phyloP scores from a whole-genome alignment of 64 coral and sea anemone species.

The Montipora cactus region DNA sequence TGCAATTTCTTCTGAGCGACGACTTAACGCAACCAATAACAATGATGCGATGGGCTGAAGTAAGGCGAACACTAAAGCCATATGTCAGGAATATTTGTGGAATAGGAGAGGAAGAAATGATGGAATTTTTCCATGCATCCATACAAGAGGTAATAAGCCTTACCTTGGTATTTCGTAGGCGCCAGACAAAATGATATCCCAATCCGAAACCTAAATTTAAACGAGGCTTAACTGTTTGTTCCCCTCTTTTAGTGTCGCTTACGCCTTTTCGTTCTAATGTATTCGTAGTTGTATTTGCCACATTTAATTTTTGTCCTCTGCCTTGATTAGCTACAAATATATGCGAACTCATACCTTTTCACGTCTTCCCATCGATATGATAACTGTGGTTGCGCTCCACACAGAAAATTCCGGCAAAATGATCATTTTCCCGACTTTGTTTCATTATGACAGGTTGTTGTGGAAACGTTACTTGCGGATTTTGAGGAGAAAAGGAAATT shows the following conservation, averaged over 20 bases:
- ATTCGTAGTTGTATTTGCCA: too few species aligned
- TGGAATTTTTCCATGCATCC: constrained; percentile 91
- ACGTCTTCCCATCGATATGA: too few species aligned
- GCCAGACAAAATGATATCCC: too few species aligned
- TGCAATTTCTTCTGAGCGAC: constrained; percentile 68
- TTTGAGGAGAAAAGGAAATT: constrained; percentile 54
- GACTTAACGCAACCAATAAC: constrained; percentile 50
- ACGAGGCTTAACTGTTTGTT: too few species aligned
- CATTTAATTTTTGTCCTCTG: too few species aligned
- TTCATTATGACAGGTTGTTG: constrained; percentile 49
- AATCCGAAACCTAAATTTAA: too few species aligned
- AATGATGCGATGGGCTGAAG: constrained; percentile 84
- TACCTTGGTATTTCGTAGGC: neutral
- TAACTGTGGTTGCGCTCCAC: too few species aligned
- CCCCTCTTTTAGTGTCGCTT: too few species aligned
- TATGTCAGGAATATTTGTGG: constrained; percentile 71
- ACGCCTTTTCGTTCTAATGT: too few species aligned
- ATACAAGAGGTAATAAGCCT: constrained; percentile 67
- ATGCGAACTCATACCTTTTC: too few species aligned
- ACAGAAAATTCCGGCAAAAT: too few species aligned
- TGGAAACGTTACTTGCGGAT: constrained; percentile 54
- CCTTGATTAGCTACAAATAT: too few species aligned
- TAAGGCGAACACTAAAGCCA: constrained; percentile 79
- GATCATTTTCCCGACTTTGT: neutral
- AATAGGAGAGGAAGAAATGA: constrained; percentile 66